Evolutionary conservation across 2,888 invertebrate species (phyloP), one percentile per base, ranked within the genome.

Genomic region (Neria commutata): DNA sequence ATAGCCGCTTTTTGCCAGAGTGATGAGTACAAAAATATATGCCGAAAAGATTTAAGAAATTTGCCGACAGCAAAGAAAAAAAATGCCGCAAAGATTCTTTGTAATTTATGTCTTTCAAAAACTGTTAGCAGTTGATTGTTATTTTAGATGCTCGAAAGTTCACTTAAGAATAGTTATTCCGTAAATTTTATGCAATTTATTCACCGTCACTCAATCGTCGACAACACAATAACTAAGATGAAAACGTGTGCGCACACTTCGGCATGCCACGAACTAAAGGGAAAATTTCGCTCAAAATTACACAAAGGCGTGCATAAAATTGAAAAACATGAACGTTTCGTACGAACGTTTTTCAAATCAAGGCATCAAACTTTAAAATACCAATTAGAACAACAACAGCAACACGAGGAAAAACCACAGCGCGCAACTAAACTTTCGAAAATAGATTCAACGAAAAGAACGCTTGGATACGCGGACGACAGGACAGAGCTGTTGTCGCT

Each of bases 261-360:
- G 59, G 62, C 56, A 56, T 61, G 54, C 65, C 63, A 55, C 63
- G 61, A 62, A 67, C 65, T 66, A 60, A 68, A 68, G 65, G 64
- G 65, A 67, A 64, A 56, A 29, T n/a, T 50, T 51, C 46, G 25
- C 14, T 33, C 17, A 17, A 34, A 17, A 21, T 16, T 33, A 24
- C n/a, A 16, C 17, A 21, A 52, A 40, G 24, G n/a, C n/a, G n/a
- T n/a, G n/a, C n/a, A n/a, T 37, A 37, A 37, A 37, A 37, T n/a
- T n/a, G 21, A 5, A 42, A 42, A 50, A 45, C 49, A 33, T 48
- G 54, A 34, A 34, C 29, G 21, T 46, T 29, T 24, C 17, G 21
- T 19, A 17, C 40, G 29, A 16, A 48, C 40, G 29, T 26, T 33
- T 14, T 37, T 23, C 21, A 52, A 45, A 45, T 45, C 34, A 21